Evolutionary conservation across 2,888 invertebrate genomes (phyloP).

Genomic region (Lycophotia porphyrea): DNA sequence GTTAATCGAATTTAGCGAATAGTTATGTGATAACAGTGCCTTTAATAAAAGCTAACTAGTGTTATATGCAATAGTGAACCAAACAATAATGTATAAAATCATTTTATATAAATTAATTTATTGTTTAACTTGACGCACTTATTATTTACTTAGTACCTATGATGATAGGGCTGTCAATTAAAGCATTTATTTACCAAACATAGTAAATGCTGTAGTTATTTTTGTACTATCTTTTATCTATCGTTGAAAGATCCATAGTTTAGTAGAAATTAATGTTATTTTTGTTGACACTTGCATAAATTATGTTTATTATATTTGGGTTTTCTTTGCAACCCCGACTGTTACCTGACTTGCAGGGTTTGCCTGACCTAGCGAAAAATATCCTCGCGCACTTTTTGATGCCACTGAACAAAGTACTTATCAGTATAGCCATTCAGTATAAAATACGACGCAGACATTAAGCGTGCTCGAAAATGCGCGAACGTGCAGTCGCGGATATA

Average conservation of each 20-base stretch:
- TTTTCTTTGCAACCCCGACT: slow-evolving; percentile 17
- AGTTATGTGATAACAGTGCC: slow-evolving; percentile 52
- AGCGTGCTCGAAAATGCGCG: background rate
- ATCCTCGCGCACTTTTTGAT: background rate
- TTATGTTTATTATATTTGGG: slow-evolving; percentile 35
- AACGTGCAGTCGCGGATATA: too few relatives aligned
- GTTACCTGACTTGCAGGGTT: background rate
- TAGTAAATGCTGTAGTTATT: slow-evolving; percentile 18
- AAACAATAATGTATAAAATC: slow-evolving; percentile 7
- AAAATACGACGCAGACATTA: background rate
- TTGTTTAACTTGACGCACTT: slow-evolving; percentile 21
- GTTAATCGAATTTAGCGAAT: background rate
- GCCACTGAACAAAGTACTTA: too few relatives aligned
- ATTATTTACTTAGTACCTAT: background rate
- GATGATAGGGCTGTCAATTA: slow-evolving; percentile 9
- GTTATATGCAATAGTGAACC: background rate
- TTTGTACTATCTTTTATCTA: slow-evolving; percentile 31
- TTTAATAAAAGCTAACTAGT: slow-evolving; percentile 14
- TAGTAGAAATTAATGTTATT: slow-evolving; percentile 52
- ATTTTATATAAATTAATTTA: background rate
- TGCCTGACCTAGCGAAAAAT: background rate
- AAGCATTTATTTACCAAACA: slow-evolving; percentile 42
- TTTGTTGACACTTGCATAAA: slow-evolving; percentile 48
- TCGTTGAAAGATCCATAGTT: slow-evolving; percentile 45
- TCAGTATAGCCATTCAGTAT: background rate